A percentile compares a stretch with the other conserved stretches of the same genome.
Evolutionary conservation across 2,113 vertebrate genomes (phyloP).

Genomic region (Sylvia atricapilla): DNA sequence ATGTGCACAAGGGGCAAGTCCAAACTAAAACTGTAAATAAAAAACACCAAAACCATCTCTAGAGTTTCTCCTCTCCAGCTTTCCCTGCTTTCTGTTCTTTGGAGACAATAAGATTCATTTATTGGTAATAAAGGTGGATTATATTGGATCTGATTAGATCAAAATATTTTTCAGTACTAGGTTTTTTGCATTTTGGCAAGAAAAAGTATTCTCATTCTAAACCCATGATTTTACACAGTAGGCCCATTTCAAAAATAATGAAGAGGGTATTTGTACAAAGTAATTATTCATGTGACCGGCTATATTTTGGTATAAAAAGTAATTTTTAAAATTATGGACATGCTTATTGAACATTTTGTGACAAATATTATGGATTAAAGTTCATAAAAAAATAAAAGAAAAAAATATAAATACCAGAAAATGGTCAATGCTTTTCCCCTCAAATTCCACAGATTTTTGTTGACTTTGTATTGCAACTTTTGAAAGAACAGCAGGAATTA

Average conservation of each 20-base stretch:
- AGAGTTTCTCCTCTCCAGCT: background rate
- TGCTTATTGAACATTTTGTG: background rate
- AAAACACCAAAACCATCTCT: background rate
- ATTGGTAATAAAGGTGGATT: background rate
- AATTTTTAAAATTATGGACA: background rate
- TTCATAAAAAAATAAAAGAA: background rate
- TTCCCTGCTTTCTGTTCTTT: background rate
- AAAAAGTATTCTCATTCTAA: background rate
- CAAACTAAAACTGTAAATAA: background rate
- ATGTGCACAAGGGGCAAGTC: background rate
- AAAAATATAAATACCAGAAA: background rate
- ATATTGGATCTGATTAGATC: background rate
- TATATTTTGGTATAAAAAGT: background rate
- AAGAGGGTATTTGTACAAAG: background rate
- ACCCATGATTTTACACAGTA: background rate
- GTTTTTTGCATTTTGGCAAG: background rate
- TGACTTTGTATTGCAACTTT: conserved; percentile 7
- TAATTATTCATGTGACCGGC: background rate
- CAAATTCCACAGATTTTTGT: background rate
- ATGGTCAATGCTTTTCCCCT: background rate
- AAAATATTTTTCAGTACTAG: background rate
- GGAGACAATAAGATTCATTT: background rate
- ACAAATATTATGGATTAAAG: background rate
- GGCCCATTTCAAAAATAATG: background rate
- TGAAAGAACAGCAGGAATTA: conserved; percentile 18